These are phyloP conservation scores for Kryptolebias marmoratus DNA, from an alignment of 2,113 vertebrate genomes.

Conservation along the genomic window DNA sequence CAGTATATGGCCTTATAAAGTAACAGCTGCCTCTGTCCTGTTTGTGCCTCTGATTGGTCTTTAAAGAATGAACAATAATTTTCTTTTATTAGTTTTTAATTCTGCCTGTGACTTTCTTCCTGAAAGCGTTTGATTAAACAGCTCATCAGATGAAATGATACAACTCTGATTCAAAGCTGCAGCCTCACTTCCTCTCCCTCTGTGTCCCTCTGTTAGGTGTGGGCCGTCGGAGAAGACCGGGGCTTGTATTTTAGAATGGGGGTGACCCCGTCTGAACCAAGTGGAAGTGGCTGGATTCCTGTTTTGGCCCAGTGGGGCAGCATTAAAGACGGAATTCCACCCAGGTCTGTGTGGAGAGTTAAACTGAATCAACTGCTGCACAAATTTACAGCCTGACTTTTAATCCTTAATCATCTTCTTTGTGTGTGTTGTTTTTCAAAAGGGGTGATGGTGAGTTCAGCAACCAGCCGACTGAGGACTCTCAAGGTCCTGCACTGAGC, in stretches of 20 bases:
- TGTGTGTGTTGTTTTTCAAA: slow-evolving; percentile 9
- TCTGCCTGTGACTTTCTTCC: not conserved
- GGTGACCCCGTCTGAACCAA: slow-evolving; percentile 89
- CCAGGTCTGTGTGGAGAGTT: slow-evolving; percentile 33
- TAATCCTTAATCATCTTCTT: not conserved
- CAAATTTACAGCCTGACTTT: not conserved
- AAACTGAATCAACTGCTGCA: not conserved
- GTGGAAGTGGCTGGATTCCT: slow-evolving; percentile 92
- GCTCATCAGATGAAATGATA: not conserved
- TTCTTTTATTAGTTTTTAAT: not conserved
- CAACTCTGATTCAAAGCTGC: not conserved
- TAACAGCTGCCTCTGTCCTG: slow-evolving; percentile 42
- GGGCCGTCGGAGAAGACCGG: slow-evolving; percentile 91
- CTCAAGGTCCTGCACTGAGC: slow-evolving; percentile 77
- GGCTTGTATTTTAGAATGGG: slow-evolving; percentile 92
- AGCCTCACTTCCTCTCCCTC: not conserved
- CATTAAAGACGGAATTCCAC: slow-evolving; percentile 55
- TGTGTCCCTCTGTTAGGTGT: slow-evolving; percentile 82
- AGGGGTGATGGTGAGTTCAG: slow-evolving; percentile 87
- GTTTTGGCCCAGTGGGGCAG: slow-evolving; percentile 85
- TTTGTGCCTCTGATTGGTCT: not conserved
- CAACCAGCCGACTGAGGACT: slow-evolving; percentile 83
- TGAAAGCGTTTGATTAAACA: not conserved
- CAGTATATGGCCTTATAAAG: slow-evolving; percentile 72
- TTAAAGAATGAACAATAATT: slow-evolving; percentile 5